These are phyloP conservation scores for Heterochromis multidens DNA, from an alignment of 2,113 vertebrate species.

Conservation along the genomic window DNA sequence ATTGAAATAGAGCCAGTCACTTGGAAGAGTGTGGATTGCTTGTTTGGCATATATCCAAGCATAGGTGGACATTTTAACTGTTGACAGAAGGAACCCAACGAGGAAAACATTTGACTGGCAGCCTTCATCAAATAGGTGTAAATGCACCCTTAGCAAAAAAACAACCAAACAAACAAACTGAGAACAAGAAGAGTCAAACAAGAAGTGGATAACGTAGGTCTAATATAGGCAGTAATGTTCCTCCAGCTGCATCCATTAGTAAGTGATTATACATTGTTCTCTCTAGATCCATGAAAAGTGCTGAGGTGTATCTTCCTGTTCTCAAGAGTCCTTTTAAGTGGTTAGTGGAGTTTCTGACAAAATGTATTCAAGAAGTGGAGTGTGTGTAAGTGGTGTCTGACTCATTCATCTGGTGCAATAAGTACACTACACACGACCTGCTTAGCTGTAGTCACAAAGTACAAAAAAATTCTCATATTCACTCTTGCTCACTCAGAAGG, in stretches of 20 bases:
- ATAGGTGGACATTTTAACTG: slow-evolving; percentile 3
- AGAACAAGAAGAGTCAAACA: not conserved
- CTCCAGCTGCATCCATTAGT: not conserved
- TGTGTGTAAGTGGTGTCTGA: slow-evolving; percentile 35
- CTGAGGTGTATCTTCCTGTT: slow-evolving; percentile 13
- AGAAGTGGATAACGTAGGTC: not conserved
- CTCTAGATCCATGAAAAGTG: not conserved
- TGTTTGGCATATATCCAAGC: not conserved
- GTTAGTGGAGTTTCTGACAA: not conserved
- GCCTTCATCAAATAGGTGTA: not conserved
- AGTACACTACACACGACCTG: not conserved
- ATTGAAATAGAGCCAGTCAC: not conserved
- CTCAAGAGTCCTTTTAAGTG: not conserved
- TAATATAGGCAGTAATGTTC: not conserved
- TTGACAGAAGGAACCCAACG: not conserved
- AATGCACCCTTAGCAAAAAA: not conserved
- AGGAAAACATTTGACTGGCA: not conserved
- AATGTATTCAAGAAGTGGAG: not conserved
- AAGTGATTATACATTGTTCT: slow-evolving; percentile 1
- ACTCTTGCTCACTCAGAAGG: not conserved
- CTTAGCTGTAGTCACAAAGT: slow-evolving; percentile 4
- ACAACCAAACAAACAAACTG: not conserved
- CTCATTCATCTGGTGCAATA: slow-evolving; percentile 31
- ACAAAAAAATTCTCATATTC: not conserved
- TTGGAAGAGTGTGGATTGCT: not conserved